These are phyloP conservation scores for Scaptomyza parva DNA, from an alignment of 2,888 invertebrate genomes.

Conservation along the genomic window DNA sequence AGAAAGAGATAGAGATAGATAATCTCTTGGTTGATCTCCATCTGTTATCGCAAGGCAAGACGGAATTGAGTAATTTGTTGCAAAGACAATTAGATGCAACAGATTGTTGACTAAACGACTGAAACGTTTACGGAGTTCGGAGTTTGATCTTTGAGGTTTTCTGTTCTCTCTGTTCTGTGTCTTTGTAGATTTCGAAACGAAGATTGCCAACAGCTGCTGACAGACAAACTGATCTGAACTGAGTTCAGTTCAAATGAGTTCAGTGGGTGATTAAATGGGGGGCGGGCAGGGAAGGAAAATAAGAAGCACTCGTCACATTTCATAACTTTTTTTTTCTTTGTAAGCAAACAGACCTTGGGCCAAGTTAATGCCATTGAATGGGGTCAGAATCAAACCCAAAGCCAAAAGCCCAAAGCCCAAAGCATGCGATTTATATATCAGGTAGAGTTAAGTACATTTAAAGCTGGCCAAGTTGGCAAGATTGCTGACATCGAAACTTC, in stretches of 20 bases:
- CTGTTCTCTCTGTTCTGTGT: conserved; percentile 33
- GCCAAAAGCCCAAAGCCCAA: conserved; percentile 10
- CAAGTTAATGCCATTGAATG: conserved; percentile 80
- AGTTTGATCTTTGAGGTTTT: conserved; percentile 14
- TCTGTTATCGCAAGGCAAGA: conserved; percentile 37
- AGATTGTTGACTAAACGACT: conserved; percentile 78
- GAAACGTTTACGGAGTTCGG: conserved; percentile 56
- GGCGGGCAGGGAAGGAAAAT: conserved; percentile 11
- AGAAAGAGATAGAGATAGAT: neutral
- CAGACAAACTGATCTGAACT: conserved; percentile 45
- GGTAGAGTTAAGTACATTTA: conserved; percentile 49
- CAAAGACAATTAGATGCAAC: conserved; percentile 78
- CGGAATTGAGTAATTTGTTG: conserved; percentile 75
- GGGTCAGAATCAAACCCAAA: conserved; percentile 59
- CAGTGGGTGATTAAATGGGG: conserved; percentile 27
- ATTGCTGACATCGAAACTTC: conserved; percentile 68
- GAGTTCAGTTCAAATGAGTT: conserved; percentile 64
- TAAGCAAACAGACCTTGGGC: conserved; percentile 75
- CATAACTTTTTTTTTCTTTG: conserved; percentile 58
- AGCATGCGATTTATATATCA: conserved; percentile 26
- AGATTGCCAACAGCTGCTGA: conserved; percentile 48
- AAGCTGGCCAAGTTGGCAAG: conserved; percentile 61
- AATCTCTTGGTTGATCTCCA: conserved; percentile 36
- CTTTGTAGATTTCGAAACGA: conserved; percentile 29
- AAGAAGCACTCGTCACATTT: conserved; percentile 53